Evolutionary conservation across 1,140 invertebrate species (phyloP).

Genomic region (Metopolophium dirhodum): DNA sequence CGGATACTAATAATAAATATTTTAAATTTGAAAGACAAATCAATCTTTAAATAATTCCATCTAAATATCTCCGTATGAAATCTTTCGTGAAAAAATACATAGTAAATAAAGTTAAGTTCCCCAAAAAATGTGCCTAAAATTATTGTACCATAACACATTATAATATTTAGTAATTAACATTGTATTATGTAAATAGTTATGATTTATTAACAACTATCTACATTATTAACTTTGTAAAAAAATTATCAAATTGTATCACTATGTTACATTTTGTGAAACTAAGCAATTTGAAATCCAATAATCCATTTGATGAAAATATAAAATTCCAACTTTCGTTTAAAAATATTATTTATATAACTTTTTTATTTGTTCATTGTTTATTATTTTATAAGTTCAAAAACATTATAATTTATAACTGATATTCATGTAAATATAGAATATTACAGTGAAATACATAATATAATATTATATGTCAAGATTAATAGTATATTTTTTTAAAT

Average conservation of each 20-base stretch:
- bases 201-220: too few relatives aligned
- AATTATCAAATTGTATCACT: background rate
- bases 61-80: background rate
- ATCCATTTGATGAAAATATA: too few relatives aligned
- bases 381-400: background rate
- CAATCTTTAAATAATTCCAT: background rate
- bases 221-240: background rate
- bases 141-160: background rate
- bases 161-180: background rate
- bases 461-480: background rate
- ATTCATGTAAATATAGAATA: background rate
- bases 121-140: background rate
- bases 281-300: too few relatives aligned
- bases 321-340: too few relatives aligned
- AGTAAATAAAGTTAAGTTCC: background rate
- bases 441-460: background rate
- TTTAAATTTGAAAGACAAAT: background rate
- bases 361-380: background rate
- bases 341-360: background rate
- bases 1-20: background rate
- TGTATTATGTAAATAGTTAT: background rate
- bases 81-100: background rate
- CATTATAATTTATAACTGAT: background rate
- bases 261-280: too few relatives aligned
- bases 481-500: background rate